These are phyloP conservation scores for Gortyna flavago DNA, from an alignment of 2,888 invertebrate species.

Conservation along the genomic window DNA sequence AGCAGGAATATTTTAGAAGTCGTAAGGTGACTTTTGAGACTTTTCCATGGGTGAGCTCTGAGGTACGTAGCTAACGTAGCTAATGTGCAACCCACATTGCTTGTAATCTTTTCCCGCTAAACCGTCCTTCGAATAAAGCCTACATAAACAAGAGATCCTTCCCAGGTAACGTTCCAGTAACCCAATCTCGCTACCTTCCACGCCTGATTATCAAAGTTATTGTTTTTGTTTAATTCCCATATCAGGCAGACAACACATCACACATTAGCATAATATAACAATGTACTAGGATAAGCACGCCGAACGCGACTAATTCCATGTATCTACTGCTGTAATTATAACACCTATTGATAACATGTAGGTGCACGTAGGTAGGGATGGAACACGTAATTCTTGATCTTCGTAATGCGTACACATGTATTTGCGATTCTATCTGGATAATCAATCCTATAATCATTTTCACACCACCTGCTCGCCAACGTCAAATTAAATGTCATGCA, in stretches of 20 bases:
- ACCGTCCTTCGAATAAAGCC: background rate
- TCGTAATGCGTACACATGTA: background rate
- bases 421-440: background rate
- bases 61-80: background rate
- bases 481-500: too few relatives aligned
- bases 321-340: constrained; percentile 43
- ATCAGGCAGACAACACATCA: constrained; percentile 44
- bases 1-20: background rate
- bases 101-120: too few relatives aligned
- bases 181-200: background rate
- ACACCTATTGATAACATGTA: constrained; percentile 18
- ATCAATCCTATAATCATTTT: background rate
- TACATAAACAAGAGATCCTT: background rate
- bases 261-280: constrained; percentile 54
- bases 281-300: constrained; percentile 36
- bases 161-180: background rate
- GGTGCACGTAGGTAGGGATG: background rate
- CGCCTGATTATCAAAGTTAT: background rate
- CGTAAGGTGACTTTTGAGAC: background rate
- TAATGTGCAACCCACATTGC: background rate
- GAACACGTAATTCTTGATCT: constrained; percentile 1
- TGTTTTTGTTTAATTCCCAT: constrained; percentile 48
- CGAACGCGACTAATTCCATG: constrained; percentile 47
- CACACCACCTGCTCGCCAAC: too few relatives aligned
- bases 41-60: background rate